A percentile compares a stretch with the other conserved stretches of the same genome.
Evolutionary conservation across 2,888 invertebrate genomes (phyloP).

Genomic region (Orthonevra nobilis): DNA sequence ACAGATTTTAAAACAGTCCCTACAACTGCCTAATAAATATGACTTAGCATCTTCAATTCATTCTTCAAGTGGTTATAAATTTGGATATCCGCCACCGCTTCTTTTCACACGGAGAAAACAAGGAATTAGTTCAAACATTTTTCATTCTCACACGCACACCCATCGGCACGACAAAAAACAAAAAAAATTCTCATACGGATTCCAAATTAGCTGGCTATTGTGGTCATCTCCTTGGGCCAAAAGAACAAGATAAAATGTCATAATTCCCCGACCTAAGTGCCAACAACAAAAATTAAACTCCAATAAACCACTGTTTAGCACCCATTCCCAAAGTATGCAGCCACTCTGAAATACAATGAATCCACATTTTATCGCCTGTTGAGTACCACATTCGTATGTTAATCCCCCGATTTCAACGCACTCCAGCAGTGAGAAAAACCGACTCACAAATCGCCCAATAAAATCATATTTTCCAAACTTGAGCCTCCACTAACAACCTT

Average conservation of each 20-base stretch:
- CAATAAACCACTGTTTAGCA: constrained; percentile 69
- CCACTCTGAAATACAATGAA: constrained; percentile 35
- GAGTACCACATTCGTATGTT: constrained; percentile 63
- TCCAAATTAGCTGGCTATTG: constrained; percentile 60
- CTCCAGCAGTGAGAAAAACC: constrained; percentile 42
- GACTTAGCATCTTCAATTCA: constrained; percentile 1
- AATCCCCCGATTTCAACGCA: constrained; percentile 49
- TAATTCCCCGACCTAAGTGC: constrained; percentile 48
- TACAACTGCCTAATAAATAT: constrained; percentile 20
- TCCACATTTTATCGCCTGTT: constrained; percentile 64
- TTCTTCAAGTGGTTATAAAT: constrained; percentile 21
- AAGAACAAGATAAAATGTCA: constrained; percentile 38
- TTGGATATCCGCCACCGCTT: constrained; percentile 24
- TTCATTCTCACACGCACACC: no score
- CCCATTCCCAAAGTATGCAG: constrained; percentile 33
- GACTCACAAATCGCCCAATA: constrained; percentile 42
- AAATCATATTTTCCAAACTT: constrained; percentile 47
- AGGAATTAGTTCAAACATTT: neutral
- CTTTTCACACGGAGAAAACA: neutral
- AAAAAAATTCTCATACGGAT: constrained; percentile 53
- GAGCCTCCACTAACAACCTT: constrained; percentile 2
- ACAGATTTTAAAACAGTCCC: no score
- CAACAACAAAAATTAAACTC: constrained; percentile 65
- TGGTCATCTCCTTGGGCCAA: constrained; percentile 7
- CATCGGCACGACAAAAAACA: neutral